A percentile compares a stretch with the other conserved stretches of the same genome.
Conservation (phyloP, 1,140 invertebrate genomes). For the Zaprionus gabonicus region DNA sequence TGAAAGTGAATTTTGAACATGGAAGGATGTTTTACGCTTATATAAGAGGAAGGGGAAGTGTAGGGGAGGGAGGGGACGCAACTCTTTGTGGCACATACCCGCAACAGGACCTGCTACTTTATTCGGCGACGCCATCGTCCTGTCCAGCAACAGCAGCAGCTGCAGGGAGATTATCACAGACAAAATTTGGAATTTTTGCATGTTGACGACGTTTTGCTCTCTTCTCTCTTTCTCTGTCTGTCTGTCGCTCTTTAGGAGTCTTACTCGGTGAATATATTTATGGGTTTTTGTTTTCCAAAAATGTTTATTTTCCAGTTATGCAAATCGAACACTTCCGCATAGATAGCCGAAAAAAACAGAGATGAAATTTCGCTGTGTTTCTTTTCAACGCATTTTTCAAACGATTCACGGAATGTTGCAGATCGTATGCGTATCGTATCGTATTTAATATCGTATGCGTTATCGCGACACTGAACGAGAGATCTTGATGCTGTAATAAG, state of each 20-base stretch:
- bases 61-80: not conserved
- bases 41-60: not conserved
- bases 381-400: conserved; percentile 16
- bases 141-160: conserved; percentile 62
- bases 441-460: conserved; percentile 4
- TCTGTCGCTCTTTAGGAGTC: conserved; percentile 13
- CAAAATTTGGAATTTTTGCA: conserved; percentile 78
- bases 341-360: conserved; percentile 32
- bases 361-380: conserved; percentile 43
- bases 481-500: conserved; percentile 28
- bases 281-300: conserved; percentile 23
- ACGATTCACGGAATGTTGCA: conserved; percentile 7
- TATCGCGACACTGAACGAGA: conserved; percentile 12
- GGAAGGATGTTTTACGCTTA: conserved; percentile 25
- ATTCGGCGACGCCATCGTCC: conserved; percentile 58
- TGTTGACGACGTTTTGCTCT: conserved; percentile 52
- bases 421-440: conserved; percentile 5
- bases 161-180: conserved; percentile 80
- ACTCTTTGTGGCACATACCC: conserved; percentile 49
- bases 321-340: conserved; percentile 46
- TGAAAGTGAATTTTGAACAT: conserved; percentile 62
- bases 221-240: conserved; percentile 42
- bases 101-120: conserved; percentile 69
- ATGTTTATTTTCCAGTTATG: conserved; percentile 47
- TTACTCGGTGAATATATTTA: not conserved